Evolutionary conservation across 2,888 invertebrate genomes (phyloP).

Genomic region (Tricholauxania praeusta): DNA sequence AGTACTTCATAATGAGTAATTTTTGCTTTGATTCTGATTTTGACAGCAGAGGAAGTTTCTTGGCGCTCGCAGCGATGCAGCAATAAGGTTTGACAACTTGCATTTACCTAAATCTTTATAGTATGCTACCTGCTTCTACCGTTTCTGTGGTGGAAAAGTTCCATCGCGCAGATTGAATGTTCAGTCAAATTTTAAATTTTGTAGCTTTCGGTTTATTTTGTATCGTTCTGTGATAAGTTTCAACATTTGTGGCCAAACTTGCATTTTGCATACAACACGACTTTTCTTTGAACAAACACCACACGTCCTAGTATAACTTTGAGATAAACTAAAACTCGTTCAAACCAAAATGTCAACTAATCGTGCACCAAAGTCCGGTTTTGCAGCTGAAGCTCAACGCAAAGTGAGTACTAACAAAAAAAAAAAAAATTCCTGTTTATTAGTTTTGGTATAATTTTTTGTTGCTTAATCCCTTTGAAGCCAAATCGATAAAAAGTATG

Average conservation of each 20-base stretch:
- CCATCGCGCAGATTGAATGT: not conserved
- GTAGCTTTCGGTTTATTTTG: conserved; percentile 50
- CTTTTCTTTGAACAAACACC: not conserved
- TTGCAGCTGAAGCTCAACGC: conserved; percentile 95
- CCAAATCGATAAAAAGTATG: too few relatives aligned
- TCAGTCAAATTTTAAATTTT: conserved; percentile 52
- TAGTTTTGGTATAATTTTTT: not conserved
- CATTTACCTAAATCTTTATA: too few relatives aligned
- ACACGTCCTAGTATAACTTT: conserved; percentile 30
- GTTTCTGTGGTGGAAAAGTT: not conserved
- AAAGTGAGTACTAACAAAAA: conserved; percentile 77
- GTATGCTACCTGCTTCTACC: too few relatives aligned
- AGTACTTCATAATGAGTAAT: too few relatives aligned
- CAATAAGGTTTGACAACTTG: too few relatives aligned
- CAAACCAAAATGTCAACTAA: conserved; percentile 66
- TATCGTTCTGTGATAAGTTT: conserved; percentile 57
- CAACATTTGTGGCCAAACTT: conserved; percentile 45
- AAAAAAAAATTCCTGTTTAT: not conserved
- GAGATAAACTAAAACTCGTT: conserved; percentile 56
- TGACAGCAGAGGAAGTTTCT: too few relatives aligned
- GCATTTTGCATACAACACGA: conserved; percentile 46
- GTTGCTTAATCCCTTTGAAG: not conserved
- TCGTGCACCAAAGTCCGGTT: conserved; percentile 75
- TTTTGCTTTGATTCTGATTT: too few relatives aligned
- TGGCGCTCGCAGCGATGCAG: too few relatives aligned